Conservation (phyloP, 30 jellyfish, hydroid and myxozoan genomes). For the Pelagia noctiluca region DNA sequence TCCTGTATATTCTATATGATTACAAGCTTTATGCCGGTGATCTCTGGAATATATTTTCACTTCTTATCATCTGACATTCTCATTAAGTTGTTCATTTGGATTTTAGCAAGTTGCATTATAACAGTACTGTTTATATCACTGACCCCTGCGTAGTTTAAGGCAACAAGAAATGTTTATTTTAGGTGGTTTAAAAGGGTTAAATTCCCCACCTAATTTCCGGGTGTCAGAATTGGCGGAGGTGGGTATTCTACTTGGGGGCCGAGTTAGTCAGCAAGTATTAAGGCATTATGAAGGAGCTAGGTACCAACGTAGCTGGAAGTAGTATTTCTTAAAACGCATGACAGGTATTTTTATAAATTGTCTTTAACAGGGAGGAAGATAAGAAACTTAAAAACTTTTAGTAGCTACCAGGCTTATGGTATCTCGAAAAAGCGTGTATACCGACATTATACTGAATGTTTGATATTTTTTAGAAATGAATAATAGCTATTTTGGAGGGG, state of each 20-base stretch:
- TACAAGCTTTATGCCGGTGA: too few species aligned
- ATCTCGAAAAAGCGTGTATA: neutral
- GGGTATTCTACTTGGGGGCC: slow-evolving; percentile 7
- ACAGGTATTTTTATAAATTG: neutral
- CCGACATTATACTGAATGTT: neutral
- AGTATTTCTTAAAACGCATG: neutral
- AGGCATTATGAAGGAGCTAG: neutral
- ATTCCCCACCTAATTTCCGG: neutral
- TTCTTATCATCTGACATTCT: neutral
- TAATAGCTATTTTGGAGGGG: neutral
- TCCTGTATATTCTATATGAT: too few species aligned
- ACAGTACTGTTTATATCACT: neutral
- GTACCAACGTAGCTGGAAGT: neutral
- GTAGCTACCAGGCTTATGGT: slow-evolving; percentile 1
- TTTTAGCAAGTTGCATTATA: neutral
- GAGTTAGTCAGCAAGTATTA: neutral
- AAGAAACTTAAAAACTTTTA: too few species aligned
- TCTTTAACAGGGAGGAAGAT: too few species aligned
- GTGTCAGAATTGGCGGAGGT: slow-evolving; percentile 7
- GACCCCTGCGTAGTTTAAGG: neutral
- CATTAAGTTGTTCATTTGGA: neutral
- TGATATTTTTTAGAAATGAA: neutral
- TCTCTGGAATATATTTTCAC: too few species aligned
- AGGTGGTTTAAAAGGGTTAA: neutral
- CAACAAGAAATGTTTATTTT: too few species aligned